A percentile compares a stretch with the other conserved stretches of the same genome.
phyloP scores from a whole-genome alignment of 2,113 vertebrate genomes.

The Elachura formosa region DNA sequence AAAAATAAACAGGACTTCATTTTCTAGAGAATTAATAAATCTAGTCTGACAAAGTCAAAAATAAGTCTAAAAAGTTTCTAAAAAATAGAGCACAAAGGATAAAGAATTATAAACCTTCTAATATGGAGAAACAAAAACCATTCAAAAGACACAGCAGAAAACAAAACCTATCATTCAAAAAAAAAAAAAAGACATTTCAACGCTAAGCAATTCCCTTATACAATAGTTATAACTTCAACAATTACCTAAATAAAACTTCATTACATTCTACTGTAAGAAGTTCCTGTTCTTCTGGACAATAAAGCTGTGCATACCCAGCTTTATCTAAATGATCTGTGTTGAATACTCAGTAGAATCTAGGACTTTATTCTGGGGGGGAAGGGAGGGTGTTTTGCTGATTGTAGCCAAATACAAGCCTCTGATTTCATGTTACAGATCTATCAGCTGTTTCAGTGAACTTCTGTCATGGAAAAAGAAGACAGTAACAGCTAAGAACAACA shows the following conservation, averaged over 20 bases:
- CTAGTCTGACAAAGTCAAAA: neutral
- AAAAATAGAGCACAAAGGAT: neutral
- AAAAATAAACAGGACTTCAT: neutral
- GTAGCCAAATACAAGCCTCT: neutral
- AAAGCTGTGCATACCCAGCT: neutral
- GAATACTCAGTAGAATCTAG: neutral
- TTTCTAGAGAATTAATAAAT: neutral
- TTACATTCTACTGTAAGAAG: neutral
- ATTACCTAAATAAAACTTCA: neutral
- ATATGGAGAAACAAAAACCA: neutral
- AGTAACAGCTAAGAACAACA: neutral
- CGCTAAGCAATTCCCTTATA: neutral
- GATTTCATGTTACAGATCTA: neutral
- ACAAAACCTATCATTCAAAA: neutral
- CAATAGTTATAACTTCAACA: neutral
- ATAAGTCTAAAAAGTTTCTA: neutral
- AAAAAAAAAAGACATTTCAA: neutral
- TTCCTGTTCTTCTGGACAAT: neutral
- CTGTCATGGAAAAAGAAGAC: neutral
- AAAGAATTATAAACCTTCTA: neutral
- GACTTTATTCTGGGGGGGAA: rapidly evolving
- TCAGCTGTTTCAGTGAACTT: neutral
- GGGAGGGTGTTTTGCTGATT: neutral
- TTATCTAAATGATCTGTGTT: neutral
- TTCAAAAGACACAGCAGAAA: neutral